Base-by-base conservation (phyloP, 92 coral and sea anemone species). In the Metridium senile region DNA sequence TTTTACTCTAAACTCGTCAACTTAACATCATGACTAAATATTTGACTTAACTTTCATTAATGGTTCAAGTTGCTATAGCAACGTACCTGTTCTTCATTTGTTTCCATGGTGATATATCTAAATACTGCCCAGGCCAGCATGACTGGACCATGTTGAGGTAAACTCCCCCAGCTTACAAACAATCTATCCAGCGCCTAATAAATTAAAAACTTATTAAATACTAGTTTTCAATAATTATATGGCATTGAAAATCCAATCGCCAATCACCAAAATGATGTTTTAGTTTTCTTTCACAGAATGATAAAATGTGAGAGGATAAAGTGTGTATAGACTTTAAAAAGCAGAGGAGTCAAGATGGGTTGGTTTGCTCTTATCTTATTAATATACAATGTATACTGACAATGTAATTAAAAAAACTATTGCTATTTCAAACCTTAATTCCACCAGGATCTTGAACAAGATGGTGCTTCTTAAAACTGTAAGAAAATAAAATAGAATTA, bases 81-180 rank as follows among this genome's bases (percentile, higher is more conserved):
- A 61, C 66, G 23, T 70, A 88, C 97, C 90, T 79, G 93, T 76
- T 87, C 96, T 51, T 81, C 87, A 49, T 90, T 80, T 2, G 82
- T 71, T 58, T 89, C 99, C 79, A 89, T 88, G 61, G 94, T 80
- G 68, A 88, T 87, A 85, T 82, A 95, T 89, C 99, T 87, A 39
- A 92, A 84, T 46, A 88, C 97, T 67, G 99, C 97, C 99, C 99
- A 95, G 67, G 97, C 93, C 57, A 95, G 66, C 96, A 95, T 92
- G 72, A 95, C 93, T 18, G 99, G 97, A 32, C 99, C 97, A 58
- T 95, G 99, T 54, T 92, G 97, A 0, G 82, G 88, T 59, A 89
- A 81, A 33, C 90, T 97, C 22, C 99, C 99, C 96, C 97, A 92
- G 82, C 87, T 81, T 46, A 80, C 32, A 74, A 95, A 89, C 45